Conservation (phyloP, 1,140 invertebrate species). For the Lineus longissimus region DNA sequence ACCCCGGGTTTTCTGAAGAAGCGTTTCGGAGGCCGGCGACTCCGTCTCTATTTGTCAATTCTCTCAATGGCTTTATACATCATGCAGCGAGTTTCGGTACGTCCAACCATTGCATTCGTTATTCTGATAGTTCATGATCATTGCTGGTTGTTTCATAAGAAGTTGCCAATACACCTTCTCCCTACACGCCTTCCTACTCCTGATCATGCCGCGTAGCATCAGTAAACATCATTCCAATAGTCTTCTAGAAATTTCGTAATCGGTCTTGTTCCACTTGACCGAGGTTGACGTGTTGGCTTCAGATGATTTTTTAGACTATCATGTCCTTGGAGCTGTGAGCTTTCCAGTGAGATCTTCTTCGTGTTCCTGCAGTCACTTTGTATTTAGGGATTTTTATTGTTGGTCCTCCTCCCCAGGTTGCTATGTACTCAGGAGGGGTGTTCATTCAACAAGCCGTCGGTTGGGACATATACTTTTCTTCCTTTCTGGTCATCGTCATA, state of each 20-base stretch:
- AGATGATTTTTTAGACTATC: no score
- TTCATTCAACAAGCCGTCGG: slow-evolving; percentile 54
- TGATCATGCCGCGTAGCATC: neutral
- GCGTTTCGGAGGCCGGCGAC: slow-evolving; percentile 60
- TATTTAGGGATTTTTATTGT: no score
- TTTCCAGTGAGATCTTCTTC: no score
- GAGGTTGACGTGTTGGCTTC: no score
- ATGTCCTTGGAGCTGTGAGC: no score
- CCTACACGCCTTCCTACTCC: neutral
- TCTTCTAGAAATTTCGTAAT: neutral
- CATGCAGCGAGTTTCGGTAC: slow-evolving; percentile 64
- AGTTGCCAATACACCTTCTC: neutral
- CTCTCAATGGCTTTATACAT: slow-evolving; percentile 61
- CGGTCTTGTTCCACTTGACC: no score
- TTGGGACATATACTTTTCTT: slow-evolving; percentile 45
- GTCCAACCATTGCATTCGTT: slow-evolving; percentile 20
- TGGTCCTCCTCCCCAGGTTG: no score
- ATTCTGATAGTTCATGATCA: neutral
- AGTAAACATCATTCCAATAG: neutral
- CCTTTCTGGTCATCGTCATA: slow-evolving; percentile 21
- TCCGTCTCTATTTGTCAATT: slow-evolving; percentile 60
- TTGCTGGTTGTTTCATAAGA: neutral
- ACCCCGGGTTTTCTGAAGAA: slow-evolving; percentile 54
- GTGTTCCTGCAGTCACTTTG: no score
- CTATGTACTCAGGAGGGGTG: slow-evolving; percentile 57